Evolutionary conservation across 1,140 invertebrate species (phyloP).

Genomic region (Pogonomyrmex barbatus): DNA sequence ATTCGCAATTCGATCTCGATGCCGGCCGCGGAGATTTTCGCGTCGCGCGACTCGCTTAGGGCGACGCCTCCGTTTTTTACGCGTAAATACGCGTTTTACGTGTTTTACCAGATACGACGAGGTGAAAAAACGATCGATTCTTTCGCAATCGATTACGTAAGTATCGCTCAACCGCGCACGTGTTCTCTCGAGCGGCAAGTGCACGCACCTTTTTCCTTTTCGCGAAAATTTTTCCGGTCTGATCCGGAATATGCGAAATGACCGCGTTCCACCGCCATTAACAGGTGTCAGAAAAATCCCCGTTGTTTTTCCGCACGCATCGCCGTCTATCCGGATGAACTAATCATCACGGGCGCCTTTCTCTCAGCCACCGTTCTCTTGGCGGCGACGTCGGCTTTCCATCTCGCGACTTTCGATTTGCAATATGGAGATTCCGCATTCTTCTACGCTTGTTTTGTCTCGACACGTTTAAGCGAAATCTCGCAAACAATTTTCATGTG

Average conservation of each 20-base stretch:
- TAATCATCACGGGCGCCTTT: constrained; percentile 57
- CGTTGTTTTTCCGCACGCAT: background rate
- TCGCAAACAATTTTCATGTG: background rate
- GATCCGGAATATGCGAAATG: background rate
- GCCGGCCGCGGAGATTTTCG: background rate
- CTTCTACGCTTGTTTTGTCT: background rate
- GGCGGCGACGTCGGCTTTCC: constrained; percentile 24
- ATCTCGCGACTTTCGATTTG: constrained; percentile 49
- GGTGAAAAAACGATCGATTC: constrained; percentile 5
- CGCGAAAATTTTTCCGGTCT: constrained; percentile 10
- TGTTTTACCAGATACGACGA: background rate
- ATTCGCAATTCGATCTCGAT: constrained; percentile 3
- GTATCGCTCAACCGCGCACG: background rate
- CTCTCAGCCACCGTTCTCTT: constrained; percentile 46
- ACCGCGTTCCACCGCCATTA: background rate
- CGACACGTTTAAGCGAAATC: background rate
- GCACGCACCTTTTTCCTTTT: background rate
- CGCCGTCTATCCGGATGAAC: background rate
- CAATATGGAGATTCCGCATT: background rate
- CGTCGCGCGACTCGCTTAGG: background rate
- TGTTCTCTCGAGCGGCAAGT: constrained; percentile 3
- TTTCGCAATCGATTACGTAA: constrained; percentile 49
- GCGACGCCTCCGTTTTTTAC: constrained; percentile 18
- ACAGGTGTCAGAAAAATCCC: constrained; percentile 16
- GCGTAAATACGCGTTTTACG: background rate